phyloP scores from a whole-genome alignment of 2,113 vertebrate genomes.

The Tetrao urogallus region DNA sequence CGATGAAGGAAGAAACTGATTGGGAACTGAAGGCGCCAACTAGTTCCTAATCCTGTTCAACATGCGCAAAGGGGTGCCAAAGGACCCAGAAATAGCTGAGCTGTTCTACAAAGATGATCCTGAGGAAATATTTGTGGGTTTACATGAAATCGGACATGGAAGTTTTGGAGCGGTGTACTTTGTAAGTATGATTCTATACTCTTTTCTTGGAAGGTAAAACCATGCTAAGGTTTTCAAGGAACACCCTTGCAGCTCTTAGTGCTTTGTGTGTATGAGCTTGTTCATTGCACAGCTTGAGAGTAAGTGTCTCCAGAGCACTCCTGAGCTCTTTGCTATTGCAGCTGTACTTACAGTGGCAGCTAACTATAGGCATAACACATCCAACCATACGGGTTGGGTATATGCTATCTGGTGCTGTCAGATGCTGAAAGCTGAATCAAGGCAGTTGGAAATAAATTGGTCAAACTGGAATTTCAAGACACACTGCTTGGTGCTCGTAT shows the following conservation, averaged over 20 bases:
- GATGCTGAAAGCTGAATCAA: not conserved
- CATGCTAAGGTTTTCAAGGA: not conserved
- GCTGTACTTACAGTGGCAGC: not conserved
- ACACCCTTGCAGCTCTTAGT: not conserved
- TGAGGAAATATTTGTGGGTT: slow-evolving; percentile 82
- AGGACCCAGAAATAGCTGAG: slow-evolving; percentile 82
- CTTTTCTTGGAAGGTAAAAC: accelerated
- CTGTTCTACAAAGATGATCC: slow-evolving; percentile 86
- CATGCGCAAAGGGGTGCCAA: slow-evolving; percentile 82
- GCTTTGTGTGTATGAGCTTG: not conserved
- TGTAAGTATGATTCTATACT: slow-evolving; percentile 72
- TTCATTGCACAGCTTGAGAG: not conserved
- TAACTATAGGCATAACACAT: not conserved
- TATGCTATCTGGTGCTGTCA: not conserved
- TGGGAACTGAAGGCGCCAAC: slow-evolving; percentile 46
- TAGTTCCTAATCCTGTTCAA: slow-evolving; percentile 54
- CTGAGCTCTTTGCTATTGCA: not conserved
- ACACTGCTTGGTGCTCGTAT: not conserved
- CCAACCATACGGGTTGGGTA: not conserved
- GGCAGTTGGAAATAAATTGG: slow-evolving; percentile 1
- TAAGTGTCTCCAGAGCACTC: not conserved
- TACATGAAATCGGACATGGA: slow-evolving; percentile 87
- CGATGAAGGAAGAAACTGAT: slow-evolving; percentile 72
- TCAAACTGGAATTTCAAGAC: not conserved
- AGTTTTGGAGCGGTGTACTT: slow-evolving; percentile 88